Base-by-base conservation (phyloP, 2,113 vertebrate genomes). In the Melospiza georgiana region DNA sequence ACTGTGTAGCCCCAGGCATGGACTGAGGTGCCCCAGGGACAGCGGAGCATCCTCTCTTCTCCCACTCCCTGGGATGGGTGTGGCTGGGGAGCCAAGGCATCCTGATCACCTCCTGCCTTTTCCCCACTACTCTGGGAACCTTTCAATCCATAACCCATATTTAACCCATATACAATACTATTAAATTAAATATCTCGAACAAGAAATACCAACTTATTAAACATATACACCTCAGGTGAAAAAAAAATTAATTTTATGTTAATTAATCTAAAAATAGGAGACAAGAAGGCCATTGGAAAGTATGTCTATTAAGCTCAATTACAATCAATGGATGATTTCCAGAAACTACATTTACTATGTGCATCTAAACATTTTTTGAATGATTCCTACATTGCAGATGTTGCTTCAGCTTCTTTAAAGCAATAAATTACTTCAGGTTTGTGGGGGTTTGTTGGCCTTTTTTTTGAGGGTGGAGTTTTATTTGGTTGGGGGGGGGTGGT, bases 241-340 rank as follows among this genome's bases (percentile, higher is more conserved):
- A 73, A 59, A 59, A 94, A 3, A 73, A 39, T 37, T 37, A 39
- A 39, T 10, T 84, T 84, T 15, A 79, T 39, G 13, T 15, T 71
- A 87, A 85, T 22, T 33, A 74, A 86, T 59, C 79, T 81, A 97
- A 94, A 97, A 94, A 94, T 27, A 90, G 46, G 8, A 88, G 23
- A 48, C 0, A 0, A 79, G 25, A 48, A 55, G 48, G 24, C 57
- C 76, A 74, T 31, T 94, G 59, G 54, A 86, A 85, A 90, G 19
- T 54, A 59, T n/a, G 51, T 23, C 51, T 77, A 15, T 90, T 85
- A 90, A 27, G 33, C 35, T 90, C 75, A 84, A 52, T 90, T 90
- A 77, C 72, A 93, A 90, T 59, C 75, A 95, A 44, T 74, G 55
- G 30, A 78, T 74, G 24, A 96, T 86, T 88, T 94, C 33, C 31